Evolutionary conservation across 2,797 vertebrate genomes (phyloP).

Genomic region (Acrossocheilus wenchowensis): DNA sequence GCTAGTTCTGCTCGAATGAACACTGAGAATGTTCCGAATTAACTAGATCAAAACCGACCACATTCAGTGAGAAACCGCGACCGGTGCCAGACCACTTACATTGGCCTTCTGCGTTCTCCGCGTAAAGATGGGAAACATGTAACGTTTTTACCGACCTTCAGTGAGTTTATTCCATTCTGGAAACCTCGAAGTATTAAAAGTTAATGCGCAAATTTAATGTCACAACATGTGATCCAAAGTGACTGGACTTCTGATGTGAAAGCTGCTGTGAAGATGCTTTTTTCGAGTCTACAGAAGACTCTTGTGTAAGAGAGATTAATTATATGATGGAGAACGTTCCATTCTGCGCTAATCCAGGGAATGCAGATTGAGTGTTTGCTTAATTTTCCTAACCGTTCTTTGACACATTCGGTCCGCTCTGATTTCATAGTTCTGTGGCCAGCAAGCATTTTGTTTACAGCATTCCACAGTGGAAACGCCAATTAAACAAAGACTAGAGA

Average conservation of each 20-base stretch:
- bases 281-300: neutral
- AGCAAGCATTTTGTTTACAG: conserved; percentile 76
- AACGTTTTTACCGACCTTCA: neutral
- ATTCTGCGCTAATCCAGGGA: conserved; percentile 16
- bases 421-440: conserved; percentile 65
- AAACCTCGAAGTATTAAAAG: neutral
- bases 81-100: conserved; percentile 26
- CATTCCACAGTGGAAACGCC: conserved; percentile 73
- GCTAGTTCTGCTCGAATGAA: conserved; percentile 12
- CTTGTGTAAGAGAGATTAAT: conserved; percentile 15
- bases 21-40: conserved; percentile 24
- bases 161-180: neutral
- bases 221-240: neutral
- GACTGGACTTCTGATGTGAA: neutral
- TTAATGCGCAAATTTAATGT: neutral
- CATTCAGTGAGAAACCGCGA: conserved; percentile 21
- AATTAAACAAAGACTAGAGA: conserved; percentile 51
- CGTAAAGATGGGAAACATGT: conserved; percentile 12
- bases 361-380: conserved; percentile 39
- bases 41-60: conserved; percentile 34
- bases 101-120: neutral
- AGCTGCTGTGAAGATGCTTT: neutral
- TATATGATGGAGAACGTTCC: conserved; percentile 3
- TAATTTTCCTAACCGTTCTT: conserved; percentile 20
- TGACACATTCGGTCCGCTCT: conserved; percentile 28